Conservation (phyloP, 2,113 vertebrate genomes). For the Oreochromis niloticus region DNA sequence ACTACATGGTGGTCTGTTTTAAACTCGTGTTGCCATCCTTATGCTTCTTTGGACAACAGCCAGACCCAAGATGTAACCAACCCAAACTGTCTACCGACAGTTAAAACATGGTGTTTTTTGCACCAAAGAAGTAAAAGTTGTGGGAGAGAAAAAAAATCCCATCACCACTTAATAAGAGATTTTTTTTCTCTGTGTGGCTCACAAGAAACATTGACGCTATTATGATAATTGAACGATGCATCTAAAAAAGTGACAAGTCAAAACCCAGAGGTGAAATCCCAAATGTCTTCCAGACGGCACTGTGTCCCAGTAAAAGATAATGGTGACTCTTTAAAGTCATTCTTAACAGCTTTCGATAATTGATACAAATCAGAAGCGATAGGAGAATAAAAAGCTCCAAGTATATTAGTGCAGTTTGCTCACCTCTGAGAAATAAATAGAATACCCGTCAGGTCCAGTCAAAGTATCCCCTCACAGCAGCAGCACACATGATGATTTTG, state of each 20-base stretch:
- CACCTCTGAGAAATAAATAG: neutral
- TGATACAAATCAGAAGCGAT: neutral
- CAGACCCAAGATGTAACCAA: neutral
- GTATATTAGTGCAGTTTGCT: neutral
- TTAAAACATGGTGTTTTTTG: neutral
- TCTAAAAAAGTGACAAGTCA: neutral
- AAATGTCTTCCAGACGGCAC: neutral
- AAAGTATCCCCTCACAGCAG: neutral
- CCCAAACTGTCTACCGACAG: neutral
- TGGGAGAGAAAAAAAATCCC: neutral
- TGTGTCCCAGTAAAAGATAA: neutral
- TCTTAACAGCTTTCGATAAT: neutral
- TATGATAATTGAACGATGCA: neutral
- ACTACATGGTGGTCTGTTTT: fast-evolving
- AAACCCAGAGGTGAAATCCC: neutral
- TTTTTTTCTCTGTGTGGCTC: neutral
- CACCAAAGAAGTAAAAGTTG: neutral
- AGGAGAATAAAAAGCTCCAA: neutral
- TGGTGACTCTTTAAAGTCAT: neutral
- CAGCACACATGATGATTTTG: neutral
- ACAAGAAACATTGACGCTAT: neutral
- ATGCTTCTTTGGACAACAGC: neutral
- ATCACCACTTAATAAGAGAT: neutral
- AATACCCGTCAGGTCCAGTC: neutral
- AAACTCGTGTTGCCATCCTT: neutral